Evolutionary conservation across 2,888 invertebrate species (phyloP).

Genomic region (Caenorhabditis afra): DNA sequence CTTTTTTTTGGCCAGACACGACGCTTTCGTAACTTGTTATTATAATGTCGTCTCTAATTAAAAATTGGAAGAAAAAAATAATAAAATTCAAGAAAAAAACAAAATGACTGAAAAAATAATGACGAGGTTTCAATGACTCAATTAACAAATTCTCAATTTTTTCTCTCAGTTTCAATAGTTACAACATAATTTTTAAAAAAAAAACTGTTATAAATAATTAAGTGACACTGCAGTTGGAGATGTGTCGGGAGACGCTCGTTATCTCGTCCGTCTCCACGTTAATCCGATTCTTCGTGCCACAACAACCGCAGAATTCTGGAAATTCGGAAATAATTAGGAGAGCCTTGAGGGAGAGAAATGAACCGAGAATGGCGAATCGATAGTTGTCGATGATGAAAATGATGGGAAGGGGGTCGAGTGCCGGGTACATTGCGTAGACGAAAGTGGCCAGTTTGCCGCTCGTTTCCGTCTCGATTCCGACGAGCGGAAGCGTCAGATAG

Average conservation of each 20-base stretch:
- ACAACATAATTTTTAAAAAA: no score
- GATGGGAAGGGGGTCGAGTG: constrained; percentile 46
- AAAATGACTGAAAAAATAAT: background rate
- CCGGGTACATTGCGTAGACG: constrained; percentile 45
- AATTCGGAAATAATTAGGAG: background rate
- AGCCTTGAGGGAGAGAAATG: background rate
- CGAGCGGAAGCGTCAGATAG: constrained; percentile 24
- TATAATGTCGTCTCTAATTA: no score
- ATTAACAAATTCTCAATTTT: no score
- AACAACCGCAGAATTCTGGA: constrained; percentile 34
- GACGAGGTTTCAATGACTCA: no score
- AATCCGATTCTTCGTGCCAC: constrained; percentile 24
- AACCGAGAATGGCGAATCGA: constrained; percentile 44
- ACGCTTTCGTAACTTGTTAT: no score
- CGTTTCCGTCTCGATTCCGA: constrained; percentile 26
- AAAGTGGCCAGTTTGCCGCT: constrained; percentile 28
- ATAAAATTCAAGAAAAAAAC: background rate
- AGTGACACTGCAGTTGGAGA: constrained; percentile 28
- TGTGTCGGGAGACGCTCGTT: constrained; percentile 39
- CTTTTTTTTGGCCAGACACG: no score
- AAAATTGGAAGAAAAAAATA: no score
- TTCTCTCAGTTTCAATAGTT: no score
- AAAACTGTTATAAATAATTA: no score
- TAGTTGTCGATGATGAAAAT: constrained; percentile 53
- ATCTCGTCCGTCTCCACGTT: constrained; percentile 26